Evolutionary conservation across 2,797 vertebrate species (phyloP), one percentile per base, ranked within the genome.

Genomic region (Channallabes apus): DNA sequence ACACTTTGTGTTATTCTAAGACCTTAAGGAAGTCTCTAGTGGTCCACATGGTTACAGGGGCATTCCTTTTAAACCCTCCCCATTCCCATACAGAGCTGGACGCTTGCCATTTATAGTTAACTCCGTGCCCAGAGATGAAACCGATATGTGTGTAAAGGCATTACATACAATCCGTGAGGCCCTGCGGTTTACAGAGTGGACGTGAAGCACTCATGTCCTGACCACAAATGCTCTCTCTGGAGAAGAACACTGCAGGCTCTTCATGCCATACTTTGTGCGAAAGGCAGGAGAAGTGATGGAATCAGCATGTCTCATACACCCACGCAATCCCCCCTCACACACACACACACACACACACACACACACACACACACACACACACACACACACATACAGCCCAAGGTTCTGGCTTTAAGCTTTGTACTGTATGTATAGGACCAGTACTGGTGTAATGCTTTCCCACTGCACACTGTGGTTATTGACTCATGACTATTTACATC

Each of bases 1-100:
- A 78, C 32, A 78, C 59, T 27, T 51, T 80, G 22, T 62, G 61
- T 80, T 90, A 89, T 90, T 91, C 90, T 90, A 91, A 90, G 86
- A 88, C 69, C 87, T 81, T 88, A 83, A 90, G 88, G 79, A 89
- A 87, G 65, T 87, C 82, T 84, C 84, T 81, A 46, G 87, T 90
- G 88, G 82, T 88, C 83, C 86, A 87, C 64, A 86, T 82, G 68
- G 85, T 73, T 87, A 80, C 89, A 85, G 67, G 67, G 86, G 68
- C 88, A 84, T 85, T 86, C 82, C 75, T 82, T 83, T 22, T 29
- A 64, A 46, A 46, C 71, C 72, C 65, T 82, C 35, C 84, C 77
- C 69, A 83, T 85, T 86, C 86, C 90, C 78, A 79, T 86, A 89
- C 84, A 59, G 56, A 86, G 77, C 38, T 89, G 82, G 84, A 82